Conservation (phyloP, 64 coral and sea anemone species). For the Dendronephthya gigantea region DNA sequence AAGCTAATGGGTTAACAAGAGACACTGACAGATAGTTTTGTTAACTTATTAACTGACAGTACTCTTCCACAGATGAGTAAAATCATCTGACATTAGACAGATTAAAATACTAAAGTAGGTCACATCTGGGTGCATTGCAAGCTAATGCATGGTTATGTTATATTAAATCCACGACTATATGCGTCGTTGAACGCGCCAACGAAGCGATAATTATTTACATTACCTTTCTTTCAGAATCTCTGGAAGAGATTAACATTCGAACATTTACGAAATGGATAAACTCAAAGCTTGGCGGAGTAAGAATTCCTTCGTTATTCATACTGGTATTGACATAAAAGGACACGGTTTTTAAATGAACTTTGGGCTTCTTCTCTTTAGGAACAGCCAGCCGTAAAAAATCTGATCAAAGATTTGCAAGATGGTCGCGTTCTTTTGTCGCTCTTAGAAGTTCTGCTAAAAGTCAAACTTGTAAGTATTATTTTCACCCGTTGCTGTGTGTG, state of each 20-base stretch:
- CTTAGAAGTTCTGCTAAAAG: neutral
- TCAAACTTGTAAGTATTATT: neutral
- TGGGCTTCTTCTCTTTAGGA: neutral
- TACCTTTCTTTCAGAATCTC: neutral
- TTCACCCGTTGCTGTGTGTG: neutral
- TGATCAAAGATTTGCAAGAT: constrained; percentile 3
- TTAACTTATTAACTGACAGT: too few relatives aligned
- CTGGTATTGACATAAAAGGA: neutral
- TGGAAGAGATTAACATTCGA: neutral
- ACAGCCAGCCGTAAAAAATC: neutral
- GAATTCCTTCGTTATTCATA: too few relatives aligned
- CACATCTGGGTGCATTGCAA: too few relatives aligned
- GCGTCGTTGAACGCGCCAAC: too few relatives aligned
- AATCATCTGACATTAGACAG: too few relatives aligned
- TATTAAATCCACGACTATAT: too few relatives aligned
- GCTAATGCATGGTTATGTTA: too few relatives aligned
- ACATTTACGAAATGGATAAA: neutral
- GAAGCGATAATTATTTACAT: too few relatives aligned
- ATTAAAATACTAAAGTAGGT: too few relatives aligned
- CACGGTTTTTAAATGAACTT: neutral
- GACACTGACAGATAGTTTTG: too few relatives aligned
- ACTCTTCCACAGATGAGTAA: too few relatives aligned
- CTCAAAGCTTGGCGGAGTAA: neutral
- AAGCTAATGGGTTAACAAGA: too few relatives aligned
- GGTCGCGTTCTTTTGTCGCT: neutral